A percentile compares a stretch with the other conserved stretches of the same genome.
Conservation (phyloP, 2,113 vertebrate species). For the Saguinus midas region DNA sequence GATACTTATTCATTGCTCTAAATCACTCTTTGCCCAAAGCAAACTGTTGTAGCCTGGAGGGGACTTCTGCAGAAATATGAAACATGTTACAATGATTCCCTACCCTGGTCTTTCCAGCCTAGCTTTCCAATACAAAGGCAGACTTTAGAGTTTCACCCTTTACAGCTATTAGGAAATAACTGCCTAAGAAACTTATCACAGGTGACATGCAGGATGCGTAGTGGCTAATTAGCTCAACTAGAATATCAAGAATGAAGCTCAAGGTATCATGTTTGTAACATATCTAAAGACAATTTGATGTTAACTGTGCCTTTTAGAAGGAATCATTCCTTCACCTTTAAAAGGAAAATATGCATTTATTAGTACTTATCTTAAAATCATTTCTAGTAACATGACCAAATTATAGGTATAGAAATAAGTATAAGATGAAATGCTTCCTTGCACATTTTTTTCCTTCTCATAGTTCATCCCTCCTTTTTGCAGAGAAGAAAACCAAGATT, state of each 20-base stretch:
- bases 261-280: neutral
- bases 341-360: neutral
- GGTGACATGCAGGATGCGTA: neutral
- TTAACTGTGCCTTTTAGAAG: neutral
- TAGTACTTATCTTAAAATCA: neutral
- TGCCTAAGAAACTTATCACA: neutral
- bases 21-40: neutral
- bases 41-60: neutral
- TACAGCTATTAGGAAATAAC: neutral
- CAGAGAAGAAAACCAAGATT: neutral
- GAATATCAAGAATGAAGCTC: neutral
- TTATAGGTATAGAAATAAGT: neutral
- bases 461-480: neutral
- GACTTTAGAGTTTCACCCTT: neutral
- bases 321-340: neutral
- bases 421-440: neutral
- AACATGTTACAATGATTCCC: neutral
- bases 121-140: neutral
- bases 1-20: neutral
- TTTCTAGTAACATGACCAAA: neutral
- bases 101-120: neutral
- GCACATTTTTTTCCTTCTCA: neutral
- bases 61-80: neutral
- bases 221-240: neutral
- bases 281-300: neutral